Base-by-base conservation (phyloP, 2,113 vertebrate genomes). In the Muscicapa adusta region DNA sequence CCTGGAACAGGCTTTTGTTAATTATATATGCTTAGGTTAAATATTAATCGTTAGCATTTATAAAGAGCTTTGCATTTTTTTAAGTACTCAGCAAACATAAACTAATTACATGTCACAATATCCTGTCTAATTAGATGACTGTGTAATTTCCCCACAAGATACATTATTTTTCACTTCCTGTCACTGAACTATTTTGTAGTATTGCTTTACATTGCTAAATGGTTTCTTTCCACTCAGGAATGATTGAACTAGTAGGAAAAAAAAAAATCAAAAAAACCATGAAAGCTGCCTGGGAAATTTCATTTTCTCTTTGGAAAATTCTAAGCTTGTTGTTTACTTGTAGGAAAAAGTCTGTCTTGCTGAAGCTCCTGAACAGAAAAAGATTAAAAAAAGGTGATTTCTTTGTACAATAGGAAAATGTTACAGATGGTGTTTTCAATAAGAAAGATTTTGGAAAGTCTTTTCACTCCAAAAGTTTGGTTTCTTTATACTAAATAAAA, bases 81-180 rank as follows among this genome's bases (percentile, higher is more conserved):
- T 73, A 91, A 85, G 54, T 92, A 85, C 71, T 85, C 47, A 74
- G 78, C 85, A 95, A 96, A 96, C 85, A 91, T 94, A 95, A 97
- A 95, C 95, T 93, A 95, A 97, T 96, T 94, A 93, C 88, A 92
- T 93, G 84, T 94, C 94, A 95, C 73, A 92, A 94, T 97, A 95
- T 94, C 81, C 84, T 94, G 84, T 82, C 86, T 96, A 97, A 95
- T 96, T 96, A 91, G 91, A 84, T 93, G 89, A 94, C 89, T 91
- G 12, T 68, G 90, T 93, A 93, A 95, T 95, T 95, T 95, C 80
- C 91, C 84, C 77, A 89, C 65, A 87, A 93, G 83, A 89, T 91
- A 85, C 86, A 78, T 71, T 95, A 81, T 96, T 96, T 95, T 95
- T 89, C 79, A 89, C 89, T 94, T 96, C 81, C 81, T 92, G 80